These are phyloP conservation scores for Zapus hudsonius DNA, from an alignment of 2,113 vertebrate species.

Conservation along the genomic window DNA sequence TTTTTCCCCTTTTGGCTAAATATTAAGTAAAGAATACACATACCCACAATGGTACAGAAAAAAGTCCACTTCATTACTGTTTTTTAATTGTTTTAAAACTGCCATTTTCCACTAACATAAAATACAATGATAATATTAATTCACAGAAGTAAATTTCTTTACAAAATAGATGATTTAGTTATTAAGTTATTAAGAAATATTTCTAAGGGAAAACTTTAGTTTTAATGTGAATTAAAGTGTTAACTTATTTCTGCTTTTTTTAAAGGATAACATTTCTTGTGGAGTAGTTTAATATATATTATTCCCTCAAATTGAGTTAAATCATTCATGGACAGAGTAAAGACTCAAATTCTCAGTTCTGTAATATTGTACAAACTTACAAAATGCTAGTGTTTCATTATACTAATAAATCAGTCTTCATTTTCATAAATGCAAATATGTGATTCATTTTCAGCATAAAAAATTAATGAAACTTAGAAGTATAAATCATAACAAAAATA, in stretches of 20 bases:
- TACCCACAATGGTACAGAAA: background rate
- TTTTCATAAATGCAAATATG: background rate
- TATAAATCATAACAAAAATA: constrained; percentile 36
- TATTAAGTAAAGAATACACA: background rate
- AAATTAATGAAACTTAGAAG: constrained; percentile 47
- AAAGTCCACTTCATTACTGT: constrained; percentile 5
- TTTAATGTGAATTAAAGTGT: constrained; percentile 28
- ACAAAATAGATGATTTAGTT: constrained; percentile 11
- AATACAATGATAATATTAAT: constrained; percentile 20
- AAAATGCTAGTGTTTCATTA: constrained; percentile 10
- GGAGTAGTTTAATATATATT: background rate
- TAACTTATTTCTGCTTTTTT: constrained; percentile 30
- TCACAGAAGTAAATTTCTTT: constrained; percentile 36
- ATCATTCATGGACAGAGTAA: background rate
- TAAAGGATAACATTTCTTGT: constrained; percentile 5
- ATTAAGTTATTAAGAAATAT: constrained; percentile 33
- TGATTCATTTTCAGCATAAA: background rate
- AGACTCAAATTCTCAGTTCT: constrained; percentile 28
- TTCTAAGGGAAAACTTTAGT: constrained; percentile 52
- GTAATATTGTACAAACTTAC: background rate
- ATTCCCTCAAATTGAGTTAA: background rate
- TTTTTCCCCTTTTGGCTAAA: background rate
- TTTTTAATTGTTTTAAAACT: constrained; percentile 20
- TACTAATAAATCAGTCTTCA: constrained; percentile 27
- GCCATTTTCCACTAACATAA: background rate